Base-by-base conservation (phyloP, 2,888 invertebrate genomes). In the Strigamia maritima region DNA sequence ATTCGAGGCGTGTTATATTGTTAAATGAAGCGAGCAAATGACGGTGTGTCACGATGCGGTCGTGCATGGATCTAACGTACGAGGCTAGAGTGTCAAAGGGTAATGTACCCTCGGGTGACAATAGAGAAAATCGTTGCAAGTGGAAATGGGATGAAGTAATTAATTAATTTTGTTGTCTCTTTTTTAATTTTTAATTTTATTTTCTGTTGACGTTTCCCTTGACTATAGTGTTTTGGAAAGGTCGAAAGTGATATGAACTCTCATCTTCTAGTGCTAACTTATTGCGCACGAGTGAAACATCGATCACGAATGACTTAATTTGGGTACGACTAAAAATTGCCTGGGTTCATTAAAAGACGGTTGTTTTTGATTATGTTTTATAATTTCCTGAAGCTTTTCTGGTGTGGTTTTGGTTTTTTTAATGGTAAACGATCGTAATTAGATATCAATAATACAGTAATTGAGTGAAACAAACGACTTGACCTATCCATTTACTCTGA, bases 21-120 rank as follows among this genome's bases (percentile, higher is more conserved):
- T 70, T 70, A 28, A 70, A 70, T 70, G 70, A 70, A 70, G 70
- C 28, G 70, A 26, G 70, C n/a, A 70, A 70, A 16, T 28, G 28
- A 28, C 28, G 12, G 26, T 16, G 70, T 70, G 70, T 70, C 70
- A 28, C n/a, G 26, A 26, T 70, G 70, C 70, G 70, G 70, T 70
- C 70, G 70, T 70, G 70, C 70, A 28, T 65, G 70, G 70, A n/a
- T n/a, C 2, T 24, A 70, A 70, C n/a, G 70, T 70, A 70, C 16
- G 70, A 28, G 24, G 70, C 14, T 28, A n/a, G 26, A 8, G 70
- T 70, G 70, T 70, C 70, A 70, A 70, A 70, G 70, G 70, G 70
- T 70, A 26, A 70, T 16, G 1, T 4, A 26, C 70, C 60, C 60
- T 24, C 70, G 28, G 70, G 70, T 26, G 70, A 70, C 26, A 28